A percentile compares a stretch with the other conserved stretches of the same genome.
Conservation (phyloP, 2,888 invertebrate species). For the Euproctis similis region DNA sequence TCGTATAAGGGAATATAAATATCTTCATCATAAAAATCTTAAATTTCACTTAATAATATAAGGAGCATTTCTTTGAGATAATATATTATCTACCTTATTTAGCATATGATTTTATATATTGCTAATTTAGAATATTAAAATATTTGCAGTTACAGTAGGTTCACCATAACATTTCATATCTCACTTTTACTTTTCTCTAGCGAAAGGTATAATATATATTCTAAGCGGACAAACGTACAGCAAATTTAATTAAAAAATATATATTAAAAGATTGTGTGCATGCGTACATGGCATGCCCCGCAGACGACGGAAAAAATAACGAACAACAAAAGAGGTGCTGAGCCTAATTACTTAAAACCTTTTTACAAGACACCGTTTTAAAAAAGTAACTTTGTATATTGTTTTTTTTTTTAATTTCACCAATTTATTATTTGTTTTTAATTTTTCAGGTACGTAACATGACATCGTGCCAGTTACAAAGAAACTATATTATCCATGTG, state of each 20-base stretch:
- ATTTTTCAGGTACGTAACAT: constrained; percentile 36
- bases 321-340: constrained; percentile 3
- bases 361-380: background rate
- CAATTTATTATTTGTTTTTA: constrained; percentile 10
- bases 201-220: constrained; percentile 1
- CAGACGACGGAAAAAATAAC: constrained; percentile 2
- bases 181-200: constrained; percentile 3
- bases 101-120: too few species aligned
- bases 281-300: constrained; percentile 1
- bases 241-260: constrained; percentile 17
- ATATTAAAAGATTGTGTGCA: constrained; percentile 14
- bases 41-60: too few species aligned
- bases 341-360: constrained; percentile 4
- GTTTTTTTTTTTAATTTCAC: too few species aligned
- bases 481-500: constrained; percentile 25
- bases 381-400: background rate
- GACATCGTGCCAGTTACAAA: constrained; percentile 27
- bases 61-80: too few species aligned
- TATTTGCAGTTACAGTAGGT: constrained; percentile 1
- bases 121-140: background rate
- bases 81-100: too few species aligned
- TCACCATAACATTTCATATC: constrained; percentile 3
- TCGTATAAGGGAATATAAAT: too few species aligned
- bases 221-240: constrained; percentile 11
- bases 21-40: too few species aligned